phyloP scores from a whole-genome alignment of 1,140 invertebrate species.

The Diabrotica undecimpunctata region DNA sequence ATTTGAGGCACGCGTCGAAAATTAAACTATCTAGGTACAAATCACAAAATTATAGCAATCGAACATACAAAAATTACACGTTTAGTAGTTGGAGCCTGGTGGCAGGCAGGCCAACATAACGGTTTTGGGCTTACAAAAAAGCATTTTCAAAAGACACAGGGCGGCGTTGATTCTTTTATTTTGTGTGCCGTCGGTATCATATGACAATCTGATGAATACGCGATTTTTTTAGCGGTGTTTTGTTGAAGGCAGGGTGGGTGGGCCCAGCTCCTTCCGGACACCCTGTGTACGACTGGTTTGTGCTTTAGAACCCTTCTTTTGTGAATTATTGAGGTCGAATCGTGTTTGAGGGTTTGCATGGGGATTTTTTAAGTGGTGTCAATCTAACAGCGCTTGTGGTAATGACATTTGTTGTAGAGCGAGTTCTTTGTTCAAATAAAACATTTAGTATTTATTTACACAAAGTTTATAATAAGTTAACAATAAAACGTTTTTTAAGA shows the following conservation, averaged over 20 bases:
- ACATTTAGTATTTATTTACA: too few relatives aligned
- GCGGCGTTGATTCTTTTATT: slow-evolving; percentile 26
- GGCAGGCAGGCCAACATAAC: slow-evolving; percentile 36
- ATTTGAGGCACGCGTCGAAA: slow-evolving; percentile 35
- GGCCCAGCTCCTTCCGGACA: slow-evolving; percentile 38
- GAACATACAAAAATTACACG: slow-evolving; percentile 32
- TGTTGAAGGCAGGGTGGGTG: slow-evolving; percentile 35
- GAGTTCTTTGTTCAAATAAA: too few relatives aligned
- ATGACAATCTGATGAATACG: slow-evolving; percentile 38
- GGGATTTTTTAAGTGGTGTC: slow-evolving; percentile 2
- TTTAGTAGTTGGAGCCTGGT: slow-evolving; percentile 23
- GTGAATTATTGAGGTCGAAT: not conserved
- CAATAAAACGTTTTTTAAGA: too few relatives aligned
- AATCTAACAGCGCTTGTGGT: not conserved
- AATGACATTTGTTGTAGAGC: too few relatives aligned
- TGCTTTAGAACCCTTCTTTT: slow-evolving; percentile 3
- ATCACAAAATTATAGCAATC: slow-evolving; percentile 41
- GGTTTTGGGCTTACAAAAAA: slow-evolving; percentile 39
- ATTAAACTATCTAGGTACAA: slow-evolving; percentile 36
- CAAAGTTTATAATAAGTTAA: too few relatives aligned
- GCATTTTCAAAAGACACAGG: slow-evolving; percentile 34
- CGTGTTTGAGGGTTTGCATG: not conserved
- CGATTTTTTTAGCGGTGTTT: slow-evolving; percentile 39
- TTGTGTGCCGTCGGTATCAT: slow-evolving; percentile 34
- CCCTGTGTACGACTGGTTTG: slow-evolving; percentile 25